These are phyloP conservation scores for Megamerina dolium DNA, from an alignment of 2,888 invertebrate species.

Conservation along the genomic window DNA sequence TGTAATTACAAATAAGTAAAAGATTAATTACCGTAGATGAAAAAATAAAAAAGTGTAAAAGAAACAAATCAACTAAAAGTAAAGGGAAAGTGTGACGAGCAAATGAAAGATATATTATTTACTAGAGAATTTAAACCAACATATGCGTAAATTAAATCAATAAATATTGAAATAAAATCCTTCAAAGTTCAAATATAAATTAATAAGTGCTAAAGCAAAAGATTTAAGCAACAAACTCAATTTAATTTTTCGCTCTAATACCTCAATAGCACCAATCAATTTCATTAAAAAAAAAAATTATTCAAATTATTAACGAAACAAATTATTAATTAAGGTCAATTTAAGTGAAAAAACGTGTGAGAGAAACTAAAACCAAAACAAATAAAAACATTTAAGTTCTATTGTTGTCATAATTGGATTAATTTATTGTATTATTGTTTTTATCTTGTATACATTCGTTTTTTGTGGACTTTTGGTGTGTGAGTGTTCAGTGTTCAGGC, in stretches of 20 bases:
- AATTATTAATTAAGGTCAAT: slow-evolving; percentile 8
- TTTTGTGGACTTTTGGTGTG: too few relatives aligned
- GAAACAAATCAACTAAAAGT: slow-evolving; percentile 3
- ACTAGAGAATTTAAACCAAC: background rate
- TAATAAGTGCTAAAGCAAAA: slow-evolving; percentile 19
- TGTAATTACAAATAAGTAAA: too few relatives aligned
- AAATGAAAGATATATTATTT: background rate
- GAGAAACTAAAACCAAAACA: too few relatives aligned
- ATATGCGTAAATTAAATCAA: background rate
- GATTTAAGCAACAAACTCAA: slow-evolving; percentile 30
- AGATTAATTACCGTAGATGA: slow-evolving; percentile 4
- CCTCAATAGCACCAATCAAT: background rate
- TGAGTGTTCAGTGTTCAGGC: too few relatives aligned
- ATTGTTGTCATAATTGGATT: slow-evolving; percentile 29
- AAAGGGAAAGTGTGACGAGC: slow-evolving; percentile 22
- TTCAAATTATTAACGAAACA: slow-evolving; percentile 4
- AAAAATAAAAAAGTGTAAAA: slow-evolving; percentile 5
- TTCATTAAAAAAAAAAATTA: background rate
- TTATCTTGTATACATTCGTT: too few relatives aligned
- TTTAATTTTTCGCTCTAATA: background rate
- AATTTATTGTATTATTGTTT: too few relatives aligned
- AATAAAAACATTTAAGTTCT: slow-evolving; percentile 3
- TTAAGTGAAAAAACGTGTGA: slow-evolving; percentile 3
- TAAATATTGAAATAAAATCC: too few relatives aligned
- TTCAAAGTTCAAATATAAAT: background rate